These are phyloP conservation scores for Microctonus brassicae DNA, from an alignment of 2,888 invertebrate genomes.

Conservation along the genomic window DNA sequence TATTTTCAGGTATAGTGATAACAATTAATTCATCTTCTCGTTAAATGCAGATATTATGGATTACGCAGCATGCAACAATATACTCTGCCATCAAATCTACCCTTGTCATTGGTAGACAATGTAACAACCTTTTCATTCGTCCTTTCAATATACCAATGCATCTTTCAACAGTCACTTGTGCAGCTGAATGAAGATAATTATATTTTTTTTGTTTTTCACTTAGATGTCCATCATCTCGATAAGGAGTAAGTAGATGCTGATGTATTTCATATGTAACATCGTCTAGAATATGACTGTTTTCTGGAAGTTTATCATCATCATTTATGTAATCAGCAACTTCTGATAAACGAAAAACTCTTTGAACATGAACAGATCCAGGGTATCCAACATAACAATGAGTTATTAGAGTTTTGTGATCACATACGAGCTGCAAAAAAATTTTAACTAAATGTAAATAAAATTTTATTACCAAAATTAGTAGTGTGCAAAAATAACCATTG, in stretches of 20 bases:
- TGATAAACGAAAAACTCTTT: conserved; percentile 46
- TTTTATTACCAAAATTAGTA: no score
- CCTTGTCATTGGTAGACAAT: conserved; percentile 44
- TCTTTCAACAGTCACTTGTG: conserved; percentile 44
- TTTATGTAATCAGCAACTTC: conserved; percentile 44
- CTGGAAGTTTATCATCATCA: conserved; percentile 36
- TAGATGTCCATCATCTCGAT: conserved; percentile 41
- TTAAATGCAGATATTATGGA: conserved; percentile 45
- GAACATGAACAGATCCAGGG: conserved; percentile 48
- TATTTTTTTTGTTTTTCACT: conserved; percentile 42
- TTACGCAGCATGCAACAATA: conserved; percentile 49
- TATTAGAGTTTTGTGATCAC: background rate
- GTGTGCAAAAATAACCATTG: background rate
- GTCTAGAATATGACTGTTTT: conserved; percentile 39
- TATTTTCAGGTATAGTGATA: no score
- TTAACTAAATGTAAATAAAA: background rate
- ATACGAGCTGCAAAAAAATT: background rate
- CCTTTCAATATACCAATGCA: conserved; percentile 46
- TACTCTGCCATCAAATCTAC: conserved; percentile 49
- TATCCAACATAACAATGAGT: conserved; percentile 38
- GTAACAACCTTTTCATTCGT: conserved; percentile 45
- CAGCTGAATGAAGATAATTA: conserved; percentile 45
- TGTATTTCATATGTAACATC: conserved; percentile 43
- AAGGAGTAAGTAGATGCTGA: conserved; percentile 39
- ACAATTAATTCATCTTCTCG: background rate